Evolutionary conservation across 2,888 invertebrate genomes (phyloP), one percentile per base, ranked within the genome.

Genomic region (Phyllotreta striolata): DNA sequence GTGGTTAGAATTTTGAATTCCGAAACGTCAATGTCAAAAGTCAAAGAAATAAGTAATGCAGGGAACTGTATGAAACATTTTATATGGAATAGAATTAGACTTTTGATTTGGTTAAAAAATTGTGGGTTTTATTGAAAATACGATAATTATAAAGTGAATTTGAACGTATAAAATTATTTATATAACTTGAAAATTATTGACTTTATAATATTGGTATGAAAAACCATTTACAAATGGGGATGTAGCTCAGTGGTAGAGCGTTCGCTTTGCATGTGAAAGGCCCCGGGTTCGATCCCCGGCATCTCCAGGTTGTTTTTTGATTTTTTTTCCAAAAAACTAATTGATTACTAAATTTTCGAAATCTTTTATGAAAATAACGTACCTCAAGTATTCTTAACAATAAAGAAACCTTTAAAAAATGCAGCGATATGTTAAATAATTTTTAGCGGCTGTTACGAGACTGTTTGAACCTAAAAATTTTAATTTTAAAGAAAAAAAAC

Each of bases 211-310:
- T 24, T 24, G 24, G 24, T 24, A 24, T 24, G 24, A 24, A 24
- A 24, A 1, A 24, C 24, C 4, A 3, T 24, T 44, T 5, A 6
- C 14, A 47, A 47, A n/a, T 41, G 87, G 88, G 88, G 94, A 92
- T 93, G 92, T 94, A 94, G 94, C 94, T 94, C 94, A 94, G 93
- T 93, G 94, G 94, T 94, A 94, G 94, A 94, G 94, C 94, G 93
- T 93, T 94, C 93, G 94, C 94, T 94, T 94, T 93, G 94, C 94
- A 94, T 94, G 94, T 93, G 93, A 93, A 93, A 94, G 93, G 94
- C 91, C 94, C 93, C 92, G 94, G 93, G 94, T 94, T 94, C 94
- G 92, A 95, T 93, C 93, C 94, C 93, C 93, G 91, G 93, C 91
- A 92, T 91, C 91, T 90, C 92, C 91, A 90, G 40, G 7, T 24